Percentiles rank a stretch among this genome's conserved stretches.
These are phyloP conservation scores for Puntigrus tetrazona DNA, from an alignment of 2,113 vertebrate species.

Conservation along the genomic window DNA sequence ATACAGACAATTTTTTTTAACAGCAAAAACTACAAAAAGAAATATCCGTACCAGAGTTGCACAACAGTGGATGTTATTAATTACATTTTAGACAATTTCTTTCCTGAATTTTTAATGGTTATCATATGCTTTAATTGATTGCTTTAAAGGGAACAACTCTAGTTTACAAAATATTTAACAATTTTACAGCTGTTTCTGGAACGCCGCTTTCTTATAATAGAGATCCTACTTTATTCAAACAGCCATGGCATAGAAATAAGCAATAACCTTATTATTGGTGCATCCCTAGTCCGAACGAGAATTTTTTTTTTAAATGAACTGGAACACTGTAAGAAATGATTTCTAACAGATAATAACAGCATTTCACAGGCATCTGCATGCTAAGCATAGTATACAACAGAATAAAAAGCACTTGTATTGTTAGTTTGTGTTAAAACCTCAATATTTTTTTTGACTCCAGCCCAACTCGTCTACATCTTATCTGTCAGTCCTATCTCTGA, in stretches of 20 bases:
- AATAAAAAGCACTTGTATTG: neutral
- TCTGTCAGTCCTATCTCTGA: neutral
- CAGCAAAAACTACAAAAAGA: neutral
- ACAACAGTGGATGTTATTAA: neutral
- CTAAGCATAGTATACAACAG: neutral
- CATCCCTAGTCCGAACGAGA: neutral
- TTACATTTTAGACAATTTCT: neutral
- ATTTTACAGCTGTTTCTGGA: neutral
- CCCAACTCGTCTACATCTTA: neutral
- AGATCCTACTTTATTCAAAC: neutral
- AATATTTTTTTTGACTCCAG: neutral
- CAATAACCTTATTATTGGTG: neutral
- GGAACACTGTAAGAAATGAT: neutral
- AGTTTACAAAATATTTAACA: neutral
- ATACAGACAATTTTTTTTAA: neutral
- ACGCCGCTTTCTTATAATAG: neutral
- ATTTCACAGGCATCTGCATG: neutral
- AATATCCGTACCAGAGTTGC: neutral
- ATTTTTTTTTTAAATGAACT: neutral
- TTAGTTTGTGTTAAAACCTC: constrained; percentile 7
- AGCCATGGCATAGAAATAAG: neutral
- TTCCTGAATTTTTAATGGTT: neutral
- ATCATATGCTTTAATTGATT: neutral
- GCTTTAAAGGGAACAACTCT: neutral
- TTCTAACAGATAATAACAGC: neutral